A percentile compares a stretch with the other conserved stretches of the same genome.
Evolutionary conservation across 2,113 vertebrate species (phyloP).

Genomic region (Dromiciops gliroides): DNA sequence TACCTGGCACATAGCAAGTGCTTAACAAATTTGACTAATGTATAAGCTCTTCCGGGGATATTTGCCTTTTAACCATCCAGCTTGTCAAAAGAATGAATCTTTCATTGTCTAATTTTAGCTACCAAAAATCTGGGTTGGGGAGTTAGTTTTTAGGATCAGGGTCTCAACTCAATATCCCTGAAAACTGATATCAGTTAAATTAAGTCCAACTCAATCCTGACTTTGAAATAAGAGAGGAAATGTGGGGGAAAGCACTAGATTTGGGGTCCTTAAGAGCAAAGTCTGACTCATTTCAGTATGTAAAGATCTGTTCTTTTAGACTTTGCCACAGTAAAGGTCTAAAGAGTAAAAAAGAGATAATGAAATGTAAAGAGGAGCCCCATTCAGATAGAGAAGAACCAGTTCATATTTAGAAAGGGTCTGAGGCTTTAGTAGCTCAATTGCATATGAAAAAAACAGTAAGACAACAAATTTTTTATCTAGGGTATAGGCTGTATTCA

Average conservation of each 20-base stretch:
- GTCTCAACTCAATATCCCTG: background rate
- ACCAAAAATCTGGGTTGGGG: background rate
- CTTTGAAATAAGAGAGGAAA: background rate
- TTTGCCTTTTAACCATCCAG: background rate
- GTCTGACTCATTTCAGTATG: background rate
- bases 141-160: background rate
- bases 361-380: background rate
- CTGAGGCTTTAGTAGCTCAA: background rate
- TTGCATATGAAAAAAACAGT: background rate
- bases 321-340: background rate
- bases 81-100: too few species aligned
- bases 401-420: background rate
- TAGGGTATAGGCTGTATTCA: background rate
- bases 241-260: background rate
- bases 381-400: background rate
- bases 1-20: background rate
- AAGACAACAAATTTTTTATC: background rate
- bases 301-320: background rate
- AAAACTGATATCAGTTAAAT: background rate
- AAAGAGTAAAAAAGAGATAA: background rate
- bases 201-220: background rate
- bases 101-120: background rate
- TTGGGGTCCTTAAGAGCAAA: background rate
- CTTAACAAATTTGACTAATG: background rate
- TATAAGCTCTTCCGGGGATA: background rate